Conservation (phyloP, 2,888 invertebrate genomes). For the Andrena trimmerana region DNA sequence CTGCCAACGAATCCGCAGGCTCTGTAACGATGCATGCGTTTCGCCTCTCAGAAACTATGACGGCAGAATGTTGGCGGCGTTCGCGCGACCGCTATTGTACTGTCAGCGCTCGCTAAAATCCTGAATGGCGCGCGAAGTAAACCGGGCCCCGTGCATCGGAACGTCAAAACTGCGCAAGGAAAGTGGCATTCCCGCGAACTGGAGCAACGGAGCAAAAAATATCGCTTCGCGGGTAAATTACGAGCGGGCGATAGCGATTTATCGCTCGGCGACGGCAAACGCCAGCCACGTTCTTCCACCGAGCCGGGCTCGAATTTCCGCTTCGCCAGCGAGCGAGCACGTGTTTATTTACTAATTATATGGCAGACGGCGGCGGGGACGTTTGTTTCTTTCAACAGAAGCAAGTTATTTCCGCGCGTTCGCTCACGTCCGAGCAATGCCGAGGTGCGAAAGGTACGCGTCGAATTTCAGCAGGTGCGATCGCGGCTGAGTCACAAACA, state of each 20-base stretch:
- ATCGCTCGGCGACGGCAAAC: constrained; percentile 25
- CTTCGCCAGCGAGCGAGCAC: neutral
- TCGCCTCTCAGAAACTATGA: constrained; percentile 36
- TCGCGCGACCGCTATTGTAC: constrained; percentile 60
- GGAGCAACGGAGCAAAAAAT: constrained; percentile 27
- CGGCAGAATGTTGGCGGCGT: constrained; percentile 52
- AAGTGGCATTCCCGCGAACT: constrained; percentile 35
- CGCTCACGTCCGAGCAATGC: neutral
- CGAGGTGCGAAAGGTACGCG: neutral
- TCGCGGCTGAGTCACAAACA: constrained; percentile 15
- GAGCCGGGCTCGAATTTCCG: constrained; percentile 19
- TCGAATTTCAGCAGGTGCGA: constrained; percentile 30
- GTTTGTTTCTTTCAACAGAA: neutral
- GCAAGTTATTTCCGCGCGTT: constrained; percentile 8
- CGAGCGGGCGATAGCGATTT: constrained; percentile 36
- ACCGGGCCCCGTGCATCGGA: constrained; percentile 36
- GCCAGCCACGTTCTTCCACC: constrained; percentile 20
- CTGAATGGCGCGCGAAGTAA: constrained; percentile 38
- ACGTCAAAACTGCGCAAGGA: constrained; percentile 55
- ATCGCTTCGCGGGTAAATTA: constrained; percentile 55
- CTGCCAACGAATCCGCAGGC: constrained; percentile 31
- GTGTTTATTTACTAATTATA: constrained; percentile 44
- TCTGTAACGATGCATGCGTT: neutral
- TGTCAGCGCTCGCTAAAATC: constrained; percentile 49
- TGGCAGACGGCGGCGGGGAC: neutral